Evolutionary conservation across 2,113 vertebrate species (phyloP).

Genomic region (Lasiurus cinereus): DNA sequence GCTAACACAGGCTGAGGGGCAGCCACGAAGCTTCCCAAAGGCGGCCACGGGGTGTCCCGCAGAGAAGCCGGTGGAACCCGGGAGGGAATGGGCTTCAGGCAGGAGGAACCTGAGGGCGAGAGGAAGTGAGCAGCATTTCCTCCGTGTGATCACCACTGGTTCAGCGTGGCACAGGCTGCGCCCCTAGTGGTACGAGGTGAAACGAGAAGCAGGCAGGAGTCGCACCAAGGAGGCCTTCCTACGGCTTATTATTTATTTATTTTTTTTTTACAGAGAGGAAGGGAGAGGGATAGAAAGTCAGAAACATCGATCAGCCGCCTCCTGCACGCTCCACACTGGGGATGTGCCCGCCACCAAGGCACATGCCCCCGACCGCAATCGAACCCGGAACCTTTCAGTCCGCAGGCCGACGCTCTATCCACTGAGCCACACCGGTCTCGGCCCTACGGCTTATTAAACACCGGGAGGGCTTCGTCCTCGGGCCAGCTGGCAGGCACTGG

Average conservation of each 20-base stretch:
- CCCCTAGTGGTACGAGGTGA: background rate
- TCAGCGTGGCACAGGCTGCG: background rate
- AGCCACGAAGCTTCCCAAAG: background rate
- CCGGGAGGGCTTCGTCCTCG: no score
- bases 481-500: rapidly evolving
- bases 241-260: no score
- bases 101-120: background rate
- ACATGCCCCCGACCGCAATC: no score
- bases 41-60: background rate
- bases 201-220: background rate
- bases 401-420: no score
- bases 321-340: no score
- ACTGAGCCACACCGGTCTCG: no score
- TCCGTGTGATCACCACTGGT: background rate
- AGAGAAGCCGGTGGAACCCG: background rate
- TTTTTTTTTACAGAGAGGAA: no score
- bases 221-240: background rate
- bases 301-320: no score
- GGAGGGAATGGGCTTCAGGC: background rate
- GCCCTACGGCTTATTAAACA: background rate
- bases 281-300: no score
- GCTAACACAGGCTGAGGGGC: background rate
- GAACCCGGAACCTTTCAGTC: no score
- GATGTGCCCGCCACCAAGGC: no score
- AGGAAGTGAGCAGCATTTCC: background rate